Evolutionary conservation across 2,113 vertebrate species (phyloP).

Genomic region (Oreotragus oreotragus): DNA sequence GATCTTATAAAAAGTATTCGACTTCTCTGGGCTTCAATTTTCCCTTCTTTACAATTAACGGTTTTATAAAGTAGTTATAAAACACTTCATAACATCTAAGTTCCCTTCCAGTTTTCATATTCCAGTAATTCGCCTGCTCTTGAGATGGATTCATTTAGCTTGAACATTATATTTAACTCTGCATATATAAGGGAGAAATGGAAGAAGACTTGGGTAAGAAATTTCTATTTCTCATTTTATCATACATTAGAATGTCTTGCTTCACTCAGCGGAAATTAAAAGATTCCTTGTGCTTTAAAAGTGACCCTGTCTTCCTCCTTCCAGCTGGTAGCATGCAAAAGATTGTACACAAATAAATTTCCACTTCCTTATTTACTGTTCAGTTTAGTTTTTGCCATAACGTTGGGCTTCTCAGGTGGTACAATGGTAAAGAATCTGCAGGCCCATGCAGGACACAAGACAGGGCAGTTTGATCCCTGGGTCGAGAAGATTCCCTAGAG

Average conservation of each 20-base stretch:
- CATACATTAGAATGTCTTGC: neutral
- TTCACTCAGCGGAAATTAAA: neutral
- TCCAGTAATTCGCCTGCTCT: neutral
- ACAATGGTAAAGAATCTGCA: neutral
- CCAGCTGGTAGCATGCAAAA: neutral
- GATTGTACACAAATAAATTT: neutral
- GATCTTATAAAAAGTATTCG: neutral
- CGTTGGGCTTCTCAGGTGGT: neutral
- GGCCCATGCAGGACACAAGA: neutral
- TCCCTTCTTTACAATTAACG: neutral
- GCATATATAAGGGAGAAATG: neutral
- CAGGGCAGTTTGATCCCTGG: neutral
- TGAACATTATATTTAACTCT: neutral
- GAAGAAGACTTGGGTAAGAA: neutral
- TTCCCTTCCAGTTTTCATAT: neutral
- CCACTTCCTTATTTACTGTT: neutral
- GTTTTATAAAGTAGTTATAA: neutral
- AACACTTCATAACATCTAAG: neutral
- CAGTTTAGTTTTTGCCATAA: neutral
- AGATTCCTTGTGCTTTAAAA: neutral
- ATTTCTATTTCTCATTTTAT: neutral
- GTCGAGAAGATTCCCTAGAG: rapidly evolving
- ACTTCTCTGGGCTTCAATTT: neutral
- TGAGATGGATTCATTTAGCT: neutral
- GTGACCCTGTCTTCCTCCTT: neutral